Evolutionary conservation across 2,113 vertebrate species (phyloP).

Genomic region (Cariama cristata): DNA sequence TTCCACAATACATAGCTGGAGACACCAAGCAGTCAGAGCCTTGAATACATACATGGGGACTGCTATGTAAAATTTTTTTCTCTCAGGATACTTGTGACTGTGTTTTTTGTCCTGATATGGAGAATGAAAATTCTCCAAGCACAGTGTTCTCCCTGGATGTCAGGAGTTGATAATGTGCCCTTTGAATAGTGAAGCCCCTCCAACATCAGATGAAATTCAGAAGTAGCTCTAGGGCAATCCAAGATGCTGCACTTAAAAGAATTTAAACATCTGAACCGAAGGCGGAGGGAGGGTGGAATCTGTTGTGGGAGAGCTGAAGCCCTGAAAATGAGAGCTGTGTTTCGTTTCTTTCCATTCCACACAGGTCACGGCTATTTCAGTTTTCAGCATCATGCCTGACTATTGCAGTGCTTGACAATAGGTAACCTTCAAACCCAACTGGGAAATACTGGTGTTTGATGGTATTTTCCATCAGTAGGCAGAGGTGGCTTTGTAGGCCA

Average conservation of each 20-base stretch:
- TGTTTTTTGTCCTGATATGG: background rate
- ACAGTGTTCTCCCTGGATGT: background rate
- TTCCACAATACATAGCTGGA: background rate
- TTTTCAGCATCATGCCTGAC: background rate
- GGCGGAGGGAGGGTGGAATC: background rate
- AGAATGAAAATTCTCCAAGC: background rate
- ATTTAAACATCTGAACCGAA: background rate
- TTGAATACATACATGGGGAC: background rate
- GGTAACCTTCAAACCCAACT: background rate
- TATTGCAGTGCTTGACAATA: background rate
- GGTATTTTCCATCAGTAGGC: background rate
- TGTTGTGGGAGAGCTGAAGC: background rate
- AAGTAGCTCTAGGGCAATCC: background rate
- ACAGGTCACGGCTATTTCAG: background rate
- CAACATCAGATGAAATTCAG: background rate
- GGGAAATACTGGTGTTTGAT: background rate
- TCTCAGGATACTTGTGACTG: background rate
- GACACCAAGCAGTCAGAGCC: background rate
- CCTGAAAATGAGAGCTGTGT: background rate
- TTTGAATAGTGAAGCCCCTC: background rate
- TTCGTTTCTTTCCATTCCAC: background rate
- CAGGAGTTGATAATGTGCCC: background rate
- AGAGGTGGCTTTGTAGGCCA: background rate
- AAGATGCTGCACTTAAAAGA: background rate
- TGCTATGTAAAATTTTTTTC: background rate